Conservation (phyloP, 1,140 invertebrate species). For the Drosophila cardini region DNA sequence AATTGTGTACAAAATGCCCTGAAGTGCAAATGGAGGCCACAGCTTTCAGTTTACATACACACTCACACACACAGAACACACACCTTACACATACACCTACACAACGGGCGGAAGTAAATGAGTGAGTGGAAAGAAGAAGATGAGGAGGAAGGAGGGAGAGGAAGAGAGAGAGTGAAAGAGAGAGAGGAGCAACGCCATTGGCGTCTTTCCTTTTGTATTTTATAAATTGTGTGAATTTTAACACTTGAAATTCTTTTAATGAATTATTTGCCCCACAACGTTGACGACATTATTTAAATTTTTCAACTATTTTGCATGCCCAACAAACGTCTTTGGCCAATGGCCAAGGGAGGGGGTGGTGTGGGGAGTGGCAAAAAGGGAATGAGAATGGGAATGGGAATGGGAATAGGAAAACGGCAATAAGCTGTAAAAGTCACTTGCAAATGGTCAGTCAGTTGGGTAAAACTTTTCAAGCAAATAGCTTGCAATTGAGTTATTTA, state of each 20-base stretch:
- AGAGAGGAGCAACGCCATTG: slow-evolving; percentile 53
- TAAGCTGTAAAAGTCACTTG: slow-evolving; percentile 63
- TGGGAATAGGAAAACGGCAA: background rate
- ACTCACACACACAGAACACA: slow-evolving; percentile 11
- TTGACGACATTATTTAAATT: slow-evolving; percentile 74
- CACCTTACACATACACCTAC: slow-evolving; percentile 4
- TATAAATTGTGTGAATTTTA: slow-evolving; percentile 80
- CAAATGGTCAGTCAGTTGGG: slow-evolving; percentile 25
- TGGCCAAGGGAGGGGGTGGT: background rate
- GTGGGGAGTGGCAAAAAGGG: background rate
- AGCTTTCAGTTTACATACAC: slow-evolving; percentile 13
- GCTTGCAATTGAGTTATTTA: slow-evolving; percentile 81
- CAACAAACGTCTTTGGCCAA: slow-evolving; percentile 31
- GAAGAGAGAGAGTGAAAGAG: background rate
- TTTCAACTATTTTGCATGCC: slow-evolving; percentile 77
- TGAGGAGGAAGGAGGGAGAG: too few species aligned
- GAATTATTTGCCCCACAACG: slow-evolving; percentile 69
- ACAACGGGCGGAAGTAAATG: background rate
- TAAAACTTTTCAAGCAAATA: slow-evolving; percentile 79
- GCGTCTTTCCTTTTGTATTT: slow-evolving; percentile 72
- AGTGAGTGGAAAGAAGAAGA: background rate
- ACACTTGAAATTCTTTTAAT: slow-evolving; percentile 82
- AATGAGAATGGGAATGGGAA: background rate
- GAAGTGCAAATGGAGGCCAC: slow-evolving; percentile 32
- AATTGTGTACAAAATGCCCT: slow-evolving; percentile 40